A percentile compares a stretch with the other conserved stretches of the same genome.
These are phyloP conservation scores for Rhagonycha lutea DNA, from an alignment of 2,888 invertebrate genomes.

Conservation along the genomic window DNA sequence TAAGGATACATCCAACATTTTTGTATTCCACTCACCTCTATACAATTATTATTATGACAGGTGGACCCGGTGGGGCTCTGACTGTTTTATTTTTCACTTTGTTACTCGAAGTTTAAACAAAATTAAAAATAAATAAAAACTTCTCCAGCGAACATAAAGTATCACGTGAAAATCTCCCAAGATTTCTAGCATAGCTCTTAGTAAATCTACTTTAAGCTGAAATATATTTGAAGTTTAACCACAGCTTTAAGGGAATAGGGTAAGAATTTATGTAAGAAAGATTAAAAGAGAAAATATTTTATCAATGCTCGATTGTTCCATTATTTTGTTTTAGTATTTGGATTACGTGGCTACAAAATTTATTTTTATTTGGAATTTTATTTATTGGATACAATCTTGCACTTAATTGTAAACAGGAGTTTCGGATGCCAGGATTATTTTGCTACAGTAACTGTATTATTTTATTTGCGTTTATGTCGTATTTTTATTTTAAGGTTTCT, in stretches of 20 bases:
- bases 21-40: neutral
- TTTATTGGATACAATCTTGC: neutral
- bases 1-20: neutral
- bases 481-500: neutral
- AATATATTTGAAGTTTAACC: constrained; percentile 8
- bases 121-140: neutral
- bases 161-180: constrained; percentile 2
- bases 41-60: neutral
- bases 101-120: neutral
- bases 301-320: neutral
- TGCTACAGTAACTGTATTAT: neutral
- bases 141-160: constrained; percentile 4
- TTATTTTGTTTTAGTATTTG: neutral
- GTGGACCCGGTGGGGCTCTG: neutral
- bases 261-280: neutral
- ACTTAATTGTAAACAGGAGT: neutral
- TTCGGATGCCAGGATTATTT: neutral
- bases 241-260: neutral
- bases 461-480: neutral
- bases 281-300: neutral
- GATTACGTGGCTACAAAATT: neutral
- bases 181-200: neutral
- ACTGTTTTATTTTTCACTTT: neutral
- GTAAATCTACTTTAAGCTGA: constrained; percentile 7
- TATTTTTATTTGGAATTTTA: neutral